Conservation (phyloP, 2,797 vertebrate genomes). For the Sebastolobus altivelis region DNA sequence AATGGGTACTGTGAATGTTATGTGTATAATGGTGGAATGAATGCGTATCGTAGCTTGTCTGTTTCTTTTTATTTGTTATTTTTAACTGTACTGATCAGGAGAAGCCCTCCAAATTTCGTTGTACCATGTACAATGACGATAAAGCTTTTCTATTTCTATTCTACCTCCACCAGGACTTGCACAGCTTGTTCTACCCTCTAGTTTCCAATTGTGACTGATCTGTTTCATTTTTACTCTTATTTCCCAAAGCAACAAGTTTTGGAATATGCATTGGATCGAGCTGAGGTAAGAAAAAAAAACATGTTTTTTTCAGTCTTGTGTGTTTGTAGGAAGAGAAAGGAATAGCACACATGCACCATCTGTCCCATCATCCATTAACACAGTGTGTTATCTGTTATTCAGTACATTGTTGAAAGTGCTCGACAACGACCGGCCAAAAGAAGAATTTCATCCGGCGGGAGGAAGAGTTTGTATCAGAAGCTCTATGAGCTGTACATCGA, state of each 20-base stretch:
- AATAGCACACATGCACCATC: neutral
- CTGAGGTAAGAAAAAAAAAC: constrained; percentile 89
- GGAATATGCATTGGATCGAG: constrained; percentile 98
- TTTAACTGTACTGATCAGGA: too few relatives aligned
- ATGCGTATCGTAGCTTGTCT: too few relatives aligned
- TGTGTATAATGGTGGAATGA: too few relatives aligned
- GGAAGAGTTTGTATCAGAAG: constrained; percentile 98
- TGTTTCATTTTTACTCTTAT: constrained; percentile 30
- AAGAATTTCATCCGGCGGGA: constrained; percentile 89
- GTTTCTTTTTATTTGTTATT: too few relatives aligned
- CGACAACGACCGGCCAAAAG: constrained; percentile 95
- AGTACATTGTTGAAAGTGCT: constrained; percentile 99
- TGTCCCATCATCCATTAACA: constrained; percentile 12
- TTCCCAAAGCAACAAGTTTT: constrained; percentile 93
- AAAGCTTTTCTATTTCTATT: too few relatives aligned
- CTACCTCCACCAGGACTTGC: neutral
- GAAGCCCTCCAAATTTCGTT: too few relatives aligned
- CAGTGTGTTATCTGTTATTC: constrained; percentile 55
- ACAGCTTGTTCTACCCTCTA: neutral
- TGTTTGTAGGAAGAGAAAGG: neutral
- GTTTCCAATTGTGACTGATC: constrained; percentile 9
- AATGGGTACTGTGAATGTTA: too few relatives aligned
- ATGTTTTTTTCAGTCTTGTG: neutral
- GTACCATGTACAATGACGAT: too few relatives aligned
- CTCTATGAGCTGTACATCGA: constrained; percentile 98